Evolutionary conservation across 37 sponge, comb jelly and placozoan species (phyloP).

Genomic region (Spongia lamella): DNA sequence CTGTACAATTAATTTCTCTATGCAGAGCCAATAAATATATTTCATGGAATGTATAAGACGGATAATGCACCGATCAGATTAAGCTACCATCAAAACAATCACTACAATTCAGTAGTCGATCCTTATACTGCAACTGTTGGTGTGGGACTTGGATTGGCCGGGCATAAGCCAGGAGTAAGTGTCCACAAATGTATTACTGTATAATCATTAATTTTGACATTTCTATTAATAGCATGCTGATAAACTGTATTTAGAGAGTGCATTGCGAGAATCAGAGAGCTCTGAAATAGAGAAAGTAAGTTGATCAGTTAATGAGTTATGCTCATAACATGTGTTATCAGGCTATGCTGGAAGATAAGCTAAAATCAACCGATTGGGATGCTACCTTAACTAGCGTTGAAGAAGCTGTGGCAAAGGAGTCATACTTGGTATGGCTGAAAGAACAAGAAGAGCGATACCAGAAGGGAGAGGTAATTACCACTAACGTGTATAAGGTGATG

Average conservation of each 20-base stretch:
- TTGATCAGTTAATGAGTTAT: background rate
- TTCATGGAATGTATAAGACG: slow-evolving; percentile 88
- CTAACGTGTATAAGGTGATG: slow-evolving; percentile 6
- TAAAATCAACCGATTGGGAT: slow-evolving; percentile 76
- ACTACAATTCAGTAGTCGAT: slow-evolving; percentile 95
- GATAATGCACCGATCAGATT: slow-evolving; percentile 94
- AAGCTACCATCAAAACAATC: slow-evolving; percentile 86
- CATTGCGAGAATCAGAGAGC: slow-evolving; percentile 72
- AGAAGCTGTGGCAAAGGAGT: slow-evolving; percentile 90
- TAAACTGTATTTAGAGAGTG: slow-evolving; percentile 56
- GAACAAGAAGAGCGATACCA: slow-evolving; percentile 56
- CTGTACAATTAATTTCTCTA: background rate
- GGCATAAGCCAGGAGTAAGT: slow-evolving; percentile 91
- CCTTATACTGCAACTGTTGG: slow-evolving; percentile 89
- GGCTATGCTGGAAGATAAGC: slow-evolving; percentile 86
- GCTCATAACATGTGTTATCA: slow-evolving; percentile 6
- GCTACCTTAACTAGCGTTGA: slow-evolving; percentile 84
- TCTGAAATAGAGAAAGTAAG: slow-evolving; percentile 62
- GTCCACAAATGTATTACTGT: slow-evolving; percentile 8
- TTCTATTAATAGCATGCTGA: slow-evolving; percentile 68
- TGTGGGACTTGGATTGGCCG: slow-evolving; percentile 93
- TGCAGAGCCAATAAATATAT: slow-evolving; percentile 91
- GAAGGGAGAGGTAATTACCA: too few species aligned
- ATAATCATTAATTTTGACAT: background rate
- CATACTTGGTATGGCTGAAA: slow-evolving; percentile 84